phyloP scores from a whole-genome alignment of 1,140 invertebrate genomes.

The Pseudoatta argentina region DNA sequence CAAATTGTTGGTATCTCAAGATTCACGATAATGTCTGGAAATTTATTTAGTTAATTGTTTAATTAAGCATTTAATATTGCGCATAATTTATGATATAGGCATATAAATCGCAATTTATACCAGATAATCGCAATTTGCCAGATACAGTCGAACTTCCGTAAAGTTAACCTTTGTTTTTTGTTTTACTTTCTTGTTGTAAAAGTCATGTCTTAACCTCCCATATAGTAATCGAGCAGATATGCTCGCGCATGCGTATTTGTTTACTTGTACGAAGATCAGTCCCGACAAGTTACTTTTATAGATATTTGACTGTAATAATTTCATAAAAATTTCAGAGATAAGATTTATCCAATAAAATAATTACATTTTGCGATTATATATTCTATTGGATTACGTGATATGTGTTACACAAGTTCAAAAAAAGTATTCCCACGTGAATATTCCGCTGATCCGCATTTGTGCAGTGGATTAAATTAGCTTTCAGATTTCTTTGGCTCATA shows the following conservation, averaged over 20 bases:
- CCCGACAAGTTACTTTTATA: too few relatives aligned
- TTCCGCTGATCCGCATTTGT: conserved; percentile 1
- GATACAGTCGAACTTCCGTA: too few relatives aligned
- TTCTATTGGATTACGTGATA: background rate
- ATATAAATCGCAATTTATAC: background rate
- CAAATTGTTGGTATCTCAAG: background rate
- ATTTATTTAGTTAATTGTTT: background rate
- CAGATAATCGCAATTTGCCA: too few relatives aligned
- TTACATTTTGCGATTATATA: background rate
- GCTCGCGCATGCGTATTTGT: too few relatives aligned
- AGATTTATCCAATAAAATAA: background rate
- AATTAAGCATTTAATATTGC: background rate
- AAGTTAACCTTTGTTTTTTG: too few relatives aligned
- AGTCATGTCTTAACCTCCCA: too few relatives aligned
- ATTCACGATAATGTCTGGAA: background rate
- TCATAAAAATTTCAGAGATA: too few relatives aligned
- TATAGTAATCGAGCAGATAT: too few relatives aligned
- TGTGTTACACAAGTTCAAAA: background rate
- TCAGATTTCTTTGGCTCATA: conserved; percentile 21
- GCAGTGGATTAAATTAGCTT: conserved; percentile 18
- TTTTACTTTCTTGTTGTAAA: too few relatives aligned
- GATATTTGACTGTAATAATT: background rate
- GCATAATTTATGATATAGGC: background rate
- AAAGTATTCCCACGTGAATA: background rate
- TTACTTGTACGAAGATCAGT: too few relatives aligned